Evolutionary conservation across 2,113 vertebrate genomes (phyloP).

Genomic region (Morone chrysops): DNA sequence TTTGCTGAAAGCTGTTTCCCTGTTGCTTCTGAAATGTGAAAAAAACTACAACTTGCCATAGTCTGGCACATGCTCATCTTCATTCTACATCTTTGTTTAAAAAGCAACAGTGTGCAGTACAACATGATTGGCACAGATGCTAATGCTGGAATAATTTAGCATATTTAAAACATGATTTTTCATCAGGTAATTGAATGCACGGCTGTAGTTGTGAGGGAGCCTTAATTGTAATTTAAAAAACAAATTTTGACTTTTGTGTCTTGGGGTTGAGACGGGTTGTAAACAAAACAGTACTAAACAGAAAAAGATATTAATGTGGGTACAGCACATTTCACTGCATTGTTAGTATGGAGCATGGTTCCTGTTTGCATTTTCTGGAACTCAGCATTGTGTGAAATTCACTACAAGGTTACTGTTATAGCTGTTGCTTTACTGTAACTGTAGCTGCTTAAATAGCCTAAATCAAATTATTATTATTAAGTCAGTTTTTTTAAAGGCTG

Average conservation of each 20-base stretch:
- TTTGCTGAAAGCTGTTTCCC: neutral
- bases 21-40: neutral
- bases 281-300: neutral
- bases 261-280: neutral
- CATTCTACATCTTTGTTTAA: neutral
- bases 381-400: neutral
- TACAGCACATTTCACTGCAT: neutral
- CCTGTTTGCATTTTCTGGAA: neutral
- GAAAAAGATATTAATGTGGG: neutral
- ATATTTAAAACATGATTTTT: neutral
- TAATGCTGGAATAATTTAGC: neutral
- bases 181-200: neutral
- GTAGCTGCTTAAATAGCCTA: neutral
- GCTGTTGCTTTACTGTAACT: neutral
- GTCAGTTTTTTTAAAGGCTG: too few species aligned
- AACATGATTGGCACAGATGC: neutral
- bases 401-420: neutral
- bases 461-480: neutral
- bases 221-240: neutral
- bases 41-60: neutral
- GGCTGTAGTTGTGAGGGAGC: neutral
- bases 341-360: neutral
- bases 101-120: neutral
- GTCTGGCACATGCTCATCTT: neutral
- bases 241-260: neutral